Base-by-base conservation (phyloP, 2,888 invertebrate genomes). In the Caenorhabditis angaria region DNA sequence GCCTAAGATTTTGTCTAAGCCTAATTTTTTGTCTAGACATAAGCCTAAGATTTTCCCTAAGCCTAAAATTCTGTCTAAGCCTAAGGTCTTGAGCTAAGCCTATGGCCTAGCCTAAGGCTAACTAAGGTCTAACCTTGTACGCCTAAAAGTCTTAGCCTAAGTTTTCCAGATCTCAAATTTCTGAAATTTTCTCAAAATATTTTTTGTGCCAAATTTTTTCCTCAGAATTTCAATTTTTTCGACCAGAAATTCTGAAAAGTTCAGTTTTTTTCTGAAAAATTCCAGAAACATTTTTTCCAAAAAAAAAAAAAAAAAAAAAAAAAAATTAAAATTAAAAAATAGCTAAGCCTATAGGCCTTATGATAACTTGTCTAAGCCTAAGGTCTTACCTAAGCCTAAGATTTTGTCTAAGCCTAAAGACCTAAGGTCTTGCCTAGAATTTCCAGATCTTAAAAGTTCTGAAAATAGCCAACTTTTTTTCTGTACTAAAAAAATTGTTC, bases 191-290 rank as follows among this genome's bases (percentile, higher is more conserved):
- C 20, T 6, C 22, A 51, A 51, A 51, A 24, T 51, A 10, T 18
- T 10, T 4, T 4, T 14, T 4, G 4, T 48, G 5, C 20, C 4
- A 48, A 5, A 48, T 32, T 32, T 32, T 32, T 5, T 5, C n/a
- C 8, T 18, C 48, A n/a, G 18, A 48, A 48, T 50, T 62, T 50
- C 63, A 68, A n/a, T n/a, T n/a, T n/a, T n/a, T n/a, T n/a, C n/a
- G 63, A 35, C 47, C 59, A 55, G 63, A 68, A 55, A 25, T 57
- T 12, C 62, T 63, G 18, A 24, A 59, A n/a, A 59, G 50, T n/a
- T 67, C 67, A 27, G 6, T 54, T 54, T 24, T 54, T 54, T 54
- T 25, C 14, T 54, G 54, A 10, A 27, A 27, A 14, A 54, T 24
- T 54, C 18, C 4, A 5, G 18, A 14, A 5, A 4, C 20, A 14